Conservation (phyloP, 2,888 invertebrate species). For the Smittia sp. region DNA sequence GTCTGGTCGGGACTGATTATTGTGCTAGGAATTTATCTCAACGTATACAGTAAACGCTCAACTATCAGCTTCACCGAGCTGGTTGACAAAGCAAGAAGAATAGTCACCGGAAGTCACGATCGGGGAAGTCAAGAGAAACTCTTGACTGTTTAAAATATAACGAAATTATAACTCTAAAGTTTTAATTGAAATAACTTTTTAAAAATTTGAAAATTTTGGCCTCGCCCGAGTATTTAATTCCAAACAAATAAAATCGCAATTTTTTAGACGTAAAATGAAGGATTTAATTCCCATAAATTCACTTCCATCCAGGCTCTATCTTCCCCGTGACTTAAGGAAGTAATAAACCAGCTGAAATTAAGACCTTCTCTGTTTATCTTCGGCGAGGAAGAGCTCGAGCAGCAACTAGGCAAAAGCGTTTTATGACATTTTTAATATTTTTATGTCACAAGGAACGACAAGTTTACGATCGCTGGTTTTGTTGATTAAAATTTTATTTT, state of each 20-base stretch:
- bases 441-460: not conserved
- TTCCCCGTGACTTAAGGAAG: not conserved
- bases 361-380: not conserved
- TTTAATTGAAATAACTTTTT: no score
- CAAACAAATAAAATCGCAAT: not conserved
- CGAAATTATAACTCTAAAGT: not conserved
- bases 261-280: not conserved
- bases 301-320: not conserved
- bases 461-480: slow-evolving; percentile 19
- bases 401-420: slow-evolving; percentile 33
- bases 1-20: slow-evolving; percentile 88
- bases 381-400: not conserved
- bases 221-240: not conserved
- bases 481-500: slow-evolving; percentile 40
- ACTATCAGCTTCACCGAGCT: slow-evolving; percentile 49
- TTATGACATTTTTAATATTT: slow-evolving; percentile 29
- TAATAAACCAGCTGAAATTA: not conserved
- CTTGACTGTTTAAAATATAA: slow-evolving; percentile 15
- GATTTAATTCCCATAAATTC: not conserved
- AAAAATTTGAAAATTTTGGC: no score
- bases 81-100: slow-evolving; percentile 17
- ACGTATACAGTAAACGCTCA: slow-evolving; percentile 79
- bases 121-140: slow-evolving; percentile 5
- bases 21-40: slow-evolving; percentile 88
- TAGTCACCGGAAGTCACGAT: not conserved